Base-by-base conservation (phyloP, 2,888 invertebrate genomes). In the Anoplius nigerrimus region DNA sequence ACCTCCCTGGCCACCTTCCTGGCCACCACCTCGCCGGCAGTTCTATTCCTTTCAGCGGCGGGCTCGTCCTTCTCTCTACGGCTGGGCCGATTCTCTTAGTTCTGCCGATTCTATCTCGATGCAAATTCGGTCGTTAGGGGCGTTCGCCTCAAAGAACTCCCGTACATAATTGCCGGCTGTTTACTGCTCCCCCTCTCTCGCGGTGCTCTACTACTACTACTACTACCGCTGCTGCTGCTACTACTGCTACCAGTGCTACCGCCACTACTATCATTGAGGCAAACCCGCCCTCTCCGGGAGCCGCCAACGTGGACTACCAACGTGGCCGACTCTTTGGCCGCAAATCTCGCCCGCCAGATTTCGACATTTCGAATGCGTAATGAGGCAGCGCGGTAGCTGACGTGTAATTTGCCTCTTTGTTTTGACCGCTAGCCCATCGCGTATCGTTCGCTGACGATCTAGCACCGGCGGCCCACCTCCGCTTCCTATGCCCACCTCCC, bases 91-190 rank as follows among this genome's bases (percentile, higher is more conserved):
- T 42, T 45, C 51, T 61, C 69, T 66, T 51, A n/a, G 62, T 48
- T 53, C n/a, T 52, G 58, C n/a, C 70, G 78, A 74, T 76, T 69
- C 68, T 68, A 74, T 74, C 74, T 45, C 62, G 66, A 78, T 78
- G 78, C 76, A 78, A 76, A 78, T 78, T 72, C 66, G 71, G 57
- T 72, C 53, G 72, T 74, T 69, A 67, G 48, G 6, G 34, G 16
- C 62, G 65, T 52, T 54, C 43, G 61, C 58, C 55, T 54, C 71
- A 34, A 27, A 52, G 45, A 59, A 59, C 62, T 45, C 52, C 5
- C 55, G 51, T 42, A 34, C 53, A 68, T 75, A 72, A 78, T 78
- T 75, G 62, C 55, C 58, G 42, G 46, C 34, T 54, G 24, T 53
- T 16, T 56, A 57, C 61, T 63, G 56, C 20, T 64, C 52, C 54